These are phyloP conservation scores for Trematocara macrostoma DNA, from an alignment of 2,113 vertebrate genomes.

Conservation along the genomic window DNA sequence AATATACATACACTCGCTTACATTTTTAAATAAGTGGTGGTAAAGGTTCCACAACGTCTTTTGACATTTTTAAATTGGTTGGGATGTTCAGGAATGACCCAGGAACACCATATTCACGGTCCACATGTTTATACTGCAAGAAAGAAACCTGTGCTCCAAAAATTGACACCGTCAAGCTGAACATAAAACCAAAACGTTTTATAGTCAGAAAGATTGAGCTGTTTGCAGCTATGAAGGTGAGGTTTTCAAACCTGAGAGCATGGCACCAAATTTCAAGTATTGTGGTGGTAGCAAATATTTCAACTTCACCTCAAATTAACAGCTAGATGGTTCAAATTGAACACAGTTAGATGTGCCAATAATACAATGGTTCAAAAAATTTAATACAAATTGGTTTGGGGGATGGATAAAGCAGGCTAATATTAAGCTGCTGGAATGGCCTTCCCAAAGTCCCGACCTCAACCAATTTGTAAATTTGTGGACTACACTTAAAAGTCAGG, in stretches of 20 bases:
- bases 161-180: background rate
- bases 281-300: background rate
- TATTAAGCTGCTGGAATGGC: background rate
- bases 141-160: background rate
- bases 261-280: background rate
- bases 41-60: background rate
- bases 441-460: accelerated
- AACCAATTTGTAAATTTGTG: background rate
- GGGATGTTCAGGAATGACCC: background rate
- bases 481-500: background rate
- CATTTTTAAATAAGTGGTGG: background rate
- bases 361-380: background rate
- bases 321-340: background rate
- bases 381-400: background rate
- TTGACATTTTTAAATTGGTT: background rate
- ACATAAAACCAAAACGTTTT: background rate
- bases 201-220: background rate
- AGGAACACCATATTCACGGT: background rate
- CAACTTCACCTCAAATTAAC: background rate
- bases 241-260: background rate
- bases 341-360: background rate
- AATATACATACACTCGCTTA: background rate
- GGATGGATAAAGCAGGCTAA: background rate
- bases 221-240: background rate
- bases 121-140: background rate